These are phyloP conservation scores for Fulmarus glacialis DNA, from an alignment of 2,113 vertebrate species.

Conservation along the genomic window DNA sequence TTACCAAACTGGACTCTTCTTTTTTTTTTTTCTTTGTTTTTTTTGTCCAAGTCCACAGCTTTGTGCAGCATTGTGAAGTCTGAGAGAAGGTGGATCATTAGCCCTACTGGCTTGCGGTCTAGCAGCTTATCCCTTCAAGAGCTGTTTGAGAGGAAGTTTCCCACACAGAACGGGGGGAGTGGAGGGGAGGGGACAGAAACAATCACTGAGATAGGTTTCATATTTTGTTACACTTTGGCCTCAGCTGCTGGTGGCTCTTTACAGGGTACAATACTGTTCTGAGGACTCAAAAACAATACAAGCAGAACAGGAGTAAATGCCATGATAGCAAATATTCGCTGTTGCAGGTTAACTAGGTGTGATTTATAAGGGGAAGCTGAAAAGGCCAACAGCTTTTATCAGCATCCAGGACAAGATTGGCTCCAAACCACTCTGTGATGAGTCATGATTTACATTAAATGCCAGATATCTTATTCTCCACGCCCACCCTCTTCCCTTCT, in stretches of 20 bases:
- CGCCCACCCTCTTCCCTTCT: neutral
- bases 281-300: neutral
- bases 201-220: neutral
- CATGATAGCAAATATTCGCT: neutral
- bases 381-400: neutral
- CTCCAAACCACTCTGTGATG: neutral
- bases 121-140: neutral
- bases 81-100: neutral
- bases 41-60: neutral
- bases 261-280: neutral
- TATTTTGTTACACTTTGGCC: neutral
- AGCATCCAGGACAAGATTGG: neutral
- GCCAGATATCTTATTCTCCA: neutral
- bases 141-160: neutral
- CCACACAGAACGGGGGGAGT: neutral
- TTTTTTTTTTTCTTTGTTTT: neutral
- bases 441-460: neutral
- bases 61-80: neutral
- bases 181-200: neutral
- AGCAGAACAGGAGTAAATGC: neutral
- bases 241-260: neutral
- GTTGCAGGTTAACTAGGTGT: neutral
- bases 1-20: neutral
- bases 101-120: neutral
- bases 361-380: neutral